Conservation (phyloP, 2,888 invertebrate genomes). For the Abrostola triplasia region DNA sequence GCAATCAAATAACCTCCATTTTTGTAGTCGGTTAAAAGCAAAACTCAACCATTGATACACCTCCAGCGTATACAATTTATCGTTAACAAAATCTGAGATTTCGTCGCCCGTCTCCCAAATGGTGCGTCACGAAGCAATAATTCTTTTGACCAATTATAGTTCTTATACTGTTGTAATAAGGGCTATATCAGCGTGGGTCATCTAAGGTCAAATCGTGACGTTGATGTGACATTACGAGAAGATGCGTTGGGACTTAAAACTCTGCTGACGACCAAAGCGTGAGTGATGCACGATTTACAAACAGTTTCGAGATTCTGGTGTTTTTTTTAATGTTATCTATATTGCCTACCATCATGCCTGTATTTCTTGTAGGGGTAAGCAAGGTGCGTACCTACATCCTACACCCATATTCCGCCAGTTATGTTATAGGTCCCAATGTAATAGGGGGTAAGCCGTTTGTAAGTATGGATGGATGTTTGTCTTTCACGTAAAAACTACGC, state of each 20-base stretch:
- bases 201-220: conserved; percentile 72
- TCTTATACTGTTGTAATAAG: conserved; percentile 56
- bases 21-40: too few relatives aligned
- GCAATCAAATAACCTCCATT: too few relatives aligned
- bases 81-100: conserved; percentile 47
- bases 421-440: neutral
- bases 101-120: conserved; percentile 56
- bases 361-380: too few relatives aligned
- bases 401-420: neutral
- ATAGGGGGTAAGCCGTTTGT: conserved; percentile 12
- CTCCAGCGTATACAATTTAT: conserved; percentile 26
- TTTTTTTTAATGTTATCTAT: neutral
- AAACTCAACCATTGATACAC: conserved; percentile 4
- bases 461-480: too few relatives aligned
- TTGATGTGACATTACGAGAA: conserved; percentile 65
- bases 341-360: too few relatives aligned
- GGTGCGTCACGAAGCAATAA: conserved; percentile 56
- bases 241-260: conserved; percentile 42
- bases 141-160: conserved; percentile 55
- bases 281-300: conserved; percentile 37
- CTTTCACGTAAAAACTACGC: too few relatives aligned
- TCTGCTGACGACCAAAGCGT: conserved; percentile 39
- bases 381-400: too few relatives aligned
- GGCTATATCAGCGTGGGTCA: conserved; percentile 52
- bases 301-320: conserved; percentile 3